A percentile compares a stretch with the other conserved stretches of the same genome.
Conservation (phyloP, 2,888 invertebrate genomes). For the Orthonevra nobilis region DNA sequence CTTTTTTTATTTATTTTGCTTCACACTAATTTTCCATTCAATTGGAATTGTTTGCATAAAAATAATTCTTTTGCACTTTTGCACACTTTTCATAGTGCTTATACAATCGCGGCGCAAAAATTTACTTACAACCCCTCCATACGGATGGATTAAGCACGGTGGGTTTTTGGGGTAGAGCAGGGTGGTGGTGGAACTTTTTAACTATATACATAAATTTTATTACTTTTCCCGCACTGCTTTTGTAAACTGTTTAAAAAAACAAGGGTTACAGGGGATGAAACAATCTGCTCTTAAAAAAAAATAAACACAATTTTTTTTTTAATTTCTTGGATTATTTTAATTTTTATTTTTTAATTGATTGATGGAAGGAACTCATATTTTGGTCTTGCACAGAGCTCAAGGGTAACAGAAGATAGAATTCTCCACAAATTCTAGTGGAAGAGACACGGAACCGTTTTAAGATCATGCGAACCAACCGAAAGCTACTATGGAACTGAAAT, state of each 20-base stretch:
- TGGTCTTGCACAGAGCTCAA: conserved; percentile 20
- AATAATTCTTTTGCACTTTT: conserved; percentile 19
- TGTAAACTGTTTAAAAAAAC: no score
- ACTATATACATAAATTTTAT: conserved; percentile 44
- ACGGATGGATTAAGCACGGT: conserved; percentile 19
- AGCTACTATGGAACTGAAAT: conserved; percentile 65
- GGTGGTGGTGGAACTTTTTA: conserved; percentile 3
- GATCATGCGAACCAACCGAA: conserved; percentile 46
- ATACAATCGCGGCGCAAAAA: conserved; percentile 49
- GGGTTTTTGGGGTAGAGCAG: conserved; percentile 1
- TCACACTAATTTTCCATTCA: conserved; percentile 46
- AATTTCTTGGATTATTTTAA: no score
- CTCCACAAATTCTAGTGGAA: conserved; percentile 53
- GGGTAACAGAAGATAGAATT: conserved; percentile 27
- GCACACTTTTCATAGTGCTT: conserved; percentile 48
- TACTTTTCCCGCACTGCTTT: conserved; percentile 17
- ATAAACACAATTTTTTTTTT: no score
- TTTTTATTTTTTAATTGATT: no score
- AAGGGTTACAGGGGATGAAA: no score
- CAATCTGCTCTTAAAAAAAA: no score
- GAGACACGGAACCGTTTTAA: conserved; percentile 17
- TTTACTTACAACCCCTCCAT: conserved; percentile 40
- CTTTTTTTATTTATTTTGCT: conserved; percentile 5
- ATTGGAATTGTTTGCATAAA: conserved; percentile 54
- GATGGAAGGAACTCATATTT: neutral